These are phyloP conservation scores for Chamaedrilus cognettii DNA, from an alignment of 2,888 invertebrate species.

Conservation along the genomic window DNA sequence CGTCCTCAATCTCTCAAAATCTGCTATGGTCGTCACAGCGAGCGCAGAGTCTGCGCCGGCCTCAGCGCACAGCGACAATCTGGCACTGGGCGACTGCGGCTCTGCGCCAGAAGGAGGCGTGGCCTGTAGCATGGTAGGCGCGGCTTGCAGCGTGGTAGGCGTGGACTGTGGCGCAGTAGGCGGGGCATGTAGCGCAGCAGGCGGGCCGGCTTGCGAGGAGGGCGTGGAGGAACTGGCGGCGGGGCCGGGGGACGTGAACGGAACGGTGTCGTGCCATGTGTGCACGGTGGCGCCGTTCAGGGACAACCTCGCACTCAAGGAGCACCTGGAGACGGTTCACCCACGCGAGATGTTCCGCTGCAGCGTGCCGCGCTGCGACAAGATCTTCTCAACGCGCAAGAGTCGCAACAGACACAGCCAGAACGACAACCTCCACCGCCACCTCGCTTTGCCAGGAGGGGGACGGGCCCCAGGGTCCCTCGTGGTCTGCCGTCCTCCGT, in stretches of 20 bases:
- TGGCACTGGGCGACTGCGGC: too few species aligned
- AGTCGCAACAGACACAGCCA: slow-evolving; percentile 78
- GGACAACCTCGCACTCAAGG: slow-evolving; percentile 68
- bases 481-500: too few species aligned
- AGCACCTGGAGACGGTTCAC: slow-evolving; percentile 74
- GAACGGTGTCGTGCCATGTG: slow-evolving; percentile 69
- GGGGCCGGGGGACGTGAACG: slow-evolving; percentile 21
- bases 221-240: not conserved
- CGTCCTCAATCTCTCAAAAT: too few species aligned
- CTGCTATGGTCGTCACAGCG: too few species aligned
- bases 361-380: slow-evolving; percentile 75
- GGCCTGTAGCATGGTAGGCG: too few species aligned
- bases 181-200: too few species aligned
- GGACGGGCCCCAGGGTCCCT: not conserved
- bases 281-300: slow-evolving; percentile 70
- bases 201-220: not conserved
- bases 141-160: too few species aligned
- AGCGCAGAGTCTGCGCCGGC: too few species aligned
- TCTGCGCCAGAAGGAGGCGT: too few species aligned
- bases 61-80: too few species aligned
- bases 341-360: slow-evolving; percentile 73
- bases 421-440: slow-evolving; percentile 65
- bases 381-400: slow-evolving; percentile 77
- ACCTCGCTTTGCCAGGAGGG: slow-evolving; percentile 30
- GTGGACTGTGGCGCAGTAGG: too few species aligned